A percentile compares a stretch with the other conserved stretches of the same genome.
phyloP scores from a whole-genome alignment of 2,113 vertebrate species.

The Spizaetus ornatus region DNA sequence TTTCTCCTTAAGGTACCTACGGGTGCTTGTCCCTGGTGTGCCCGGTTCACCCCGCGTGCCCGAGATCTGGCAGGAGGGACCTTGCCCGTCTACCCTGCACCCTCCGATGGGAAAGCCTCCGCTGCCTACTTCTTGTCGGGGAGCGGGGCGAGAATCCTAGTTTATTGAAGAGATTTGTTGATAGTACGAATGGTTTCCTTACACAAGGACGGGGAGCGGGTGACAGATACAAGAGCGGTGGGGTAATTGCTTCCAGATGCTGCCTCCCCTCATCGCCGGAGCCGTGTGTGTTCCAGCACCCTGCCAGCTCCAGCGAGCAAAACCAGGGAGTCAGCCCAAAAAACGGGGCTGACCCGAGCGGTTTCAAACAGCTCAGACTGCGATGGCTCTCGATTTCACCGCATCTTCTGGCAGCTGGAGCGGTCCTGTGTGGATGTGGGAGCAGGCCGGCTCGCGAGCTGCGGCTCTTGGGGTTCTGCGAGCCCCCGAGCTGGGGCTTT shows the following conservation, averaged over 20 bases:
- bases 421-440: not conserved
- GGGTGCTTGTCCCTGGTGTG: not conserved
- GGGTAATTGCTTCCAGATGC: slow-evolving; percentile 35
- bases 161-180: not conserved
- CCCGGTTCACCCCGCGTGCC: not conserved
- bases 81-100: not conserved
- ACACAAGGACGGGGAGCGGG: not conserved
- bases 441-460: rapidly evolving
- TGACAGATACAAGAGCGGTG: not conserved
- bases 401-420: not conserved
- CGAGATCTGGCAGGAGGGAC: not conserved
- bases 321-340: not conserved
- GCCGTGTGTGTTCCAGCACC: not conserved
- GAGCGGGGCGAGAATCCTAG: not conserved
- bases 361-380: not conserved
- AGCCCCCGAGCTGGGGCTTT: not conserved
- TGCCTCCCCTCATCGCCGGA: not conserved
- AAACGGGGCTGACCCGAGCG: not conserved
- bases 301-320: not conserved
- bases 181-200: not conserved
- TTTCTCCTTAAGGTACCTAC: not conserved
- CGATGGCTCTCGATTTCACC: rapidly evolving
- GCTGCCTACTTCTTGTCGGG: not conserved
- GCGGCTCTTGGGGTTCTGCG: not conserved
- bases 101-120: rapidly evolving